Evolutionary conservation across 2,113 vertebrate genomes (phyloP), one percentile per base, ranked within the genome.

Genomic region (Hirundichthys speculiger): DNA sequence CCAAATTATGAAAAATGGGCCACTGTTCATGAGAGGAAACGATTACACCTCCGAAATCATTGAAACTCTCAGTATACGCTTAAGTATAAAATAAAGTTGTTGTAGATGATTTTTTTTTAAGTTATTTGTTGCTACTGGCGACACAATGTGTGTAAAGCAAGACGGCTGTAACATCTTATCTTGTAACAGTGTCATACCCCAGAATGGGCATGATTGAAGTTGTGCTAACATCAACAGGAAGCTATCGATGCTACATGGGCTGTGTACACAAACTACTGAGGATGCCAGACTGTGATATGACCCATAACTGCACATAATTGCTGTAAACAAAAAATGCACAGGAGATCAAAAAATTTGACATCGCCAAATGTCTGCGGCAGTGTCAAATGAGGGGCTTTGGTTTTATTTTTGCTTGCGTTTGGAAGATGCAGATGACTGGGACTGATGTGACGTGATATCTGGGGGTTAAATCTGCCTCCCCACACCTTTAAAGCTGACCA

Each of bases 161-260:
- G 20, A 53, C 2, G 25, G 4, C 42, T 40, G 55, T 41, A 39
- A 43, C 21, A 25, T 42, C 58, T 39, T 34, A 41, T 55, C 53
- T 54, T 51, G 27, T 25, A 52, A 38, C 52, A 27, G 41, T 5
- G 40, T 80, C 47, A 58, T 48, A 68, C 64, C 65, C 55, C 25
- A 25, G 18, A 48, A 67, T 73, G 77, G 79, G 64, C 64, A 74
- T 50, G 87, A 73, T 83, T 85, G 77, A 84, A 86, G 85, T 86
- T 54, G 8, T 60, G n/a, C 50, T 82, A 86, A 85, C 75, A 68
- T 91, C 87, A 91, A 91, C 90, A 91, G 90, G 90, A 91, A 89
- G 81, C 69, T 58, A 46, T 73, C 75, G 79, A 84, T 84, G 75
- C 82, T 85, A 78, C 66, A 57, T 80, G 64, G 53, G 34, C 48